Evolutionary conservation across 2,888 invertebrate genomes (phyloP).

Genomic region (Agrotis ipsilon): DNA sequence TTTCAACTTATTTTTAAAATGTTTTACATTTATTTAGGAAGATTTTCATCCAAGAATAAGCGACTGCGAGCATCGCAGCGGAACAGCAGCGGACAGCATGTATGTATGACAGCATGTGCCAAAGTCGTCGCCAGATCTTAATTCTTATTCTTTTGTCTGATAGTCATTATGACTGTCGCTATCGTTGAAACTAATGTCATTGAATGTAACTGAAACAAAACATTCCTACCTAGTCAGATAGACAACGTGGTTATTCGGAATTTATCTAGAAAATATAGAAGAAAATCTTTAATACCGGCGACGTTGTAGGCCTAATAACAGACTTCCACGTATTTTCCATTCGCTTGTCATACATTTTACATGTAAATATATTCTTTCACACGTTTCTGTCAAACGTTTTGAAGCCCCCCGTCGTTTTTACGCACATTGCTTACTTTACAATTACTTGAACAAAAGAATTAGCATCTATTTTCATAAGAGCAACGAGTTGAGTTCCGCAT

Average conservation of each 20-base stretch:
- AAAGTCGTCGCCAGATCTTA: no score
- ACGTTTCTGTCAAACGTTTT: slow-evolving; percentile 48
- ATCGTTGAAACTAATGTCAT: no score
- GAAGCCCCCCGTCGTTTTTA: slow-evolving; percentile 44
- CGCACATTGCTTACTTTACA: slow-evolving; percentile 56
- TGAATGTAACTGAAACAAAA: no score
- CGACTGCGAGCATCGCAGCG: no score
- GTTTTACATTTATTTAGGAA: no score
- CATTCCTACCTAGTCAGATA: no score
- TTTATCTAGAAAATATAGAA: background rate
- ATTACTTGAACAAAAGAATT: slow-evolving; percentile 56
- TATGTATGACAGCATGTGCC: no score
- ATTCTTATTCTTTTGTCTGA: no score
- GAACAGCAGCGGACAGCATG: no score
- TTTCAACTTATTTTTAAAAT: no score
- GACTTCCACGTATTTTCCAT: background rate
- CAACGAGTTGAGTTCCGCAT: slow-evolving; percentile 38
- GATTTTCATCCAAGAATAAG: no score
- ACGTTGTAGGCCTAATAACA: background rate
- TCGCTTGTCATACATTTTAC: slow-evolving; percentile 18
- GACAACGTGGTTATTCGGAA: background rate
- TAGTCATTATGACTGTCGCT: no score
- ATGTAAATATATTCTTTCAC: slow-evolving; percentile 58
- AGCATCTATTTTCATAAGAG: slow-evolving; percentile 40
- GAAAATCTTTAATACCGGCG: background rate